Conservation (phyloP, 2,797 vertebrate genomes). For the Gymnoscopelus braueri region DNA sequence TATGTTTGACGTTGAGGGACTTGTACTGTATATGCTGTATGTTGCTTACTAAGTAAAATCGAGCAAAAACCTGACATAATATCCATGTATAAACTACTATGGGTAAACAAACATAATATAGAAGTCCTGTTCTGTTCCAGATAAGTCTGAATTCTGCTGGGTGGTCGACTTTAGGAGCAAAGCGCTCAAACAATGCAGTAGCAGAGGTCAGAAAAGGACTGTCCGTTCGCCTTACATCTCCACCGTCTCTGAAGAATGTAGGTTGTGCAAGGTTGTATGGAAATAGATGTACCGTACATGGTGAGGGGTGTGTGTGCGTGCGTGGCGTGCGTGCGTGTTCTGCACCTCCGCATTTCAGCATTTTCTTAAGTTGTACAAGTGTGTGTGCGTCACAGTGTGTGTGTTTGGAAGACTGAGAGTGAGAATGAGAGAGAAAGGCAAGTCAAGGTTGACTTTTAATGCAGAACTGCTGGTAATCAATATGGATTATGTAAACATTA, state of each 20-base stretch:
- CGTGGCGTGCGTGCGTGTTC: too few relatives aligned
- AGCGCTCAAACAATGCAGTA: too few relatives aligned
- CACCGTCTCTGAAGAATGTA: too few relatives aligned
- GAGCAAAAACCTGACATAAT: neutral
- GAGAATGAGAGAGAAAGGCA: neutral
- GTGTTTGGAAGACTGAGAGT: constrained; percentile 1
- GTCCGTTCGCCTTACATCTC: too few relatives aligned
- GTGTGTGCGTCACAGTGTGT: neutral
- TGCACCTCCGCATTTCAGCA: too few relatives aligned
- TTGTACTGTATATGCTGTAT: neutral
- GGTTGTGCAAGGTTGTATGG: neutral
- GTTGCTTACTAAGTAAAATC: neutral
- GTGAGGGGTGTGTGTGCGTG: neutral
- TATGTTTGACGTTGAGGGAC: constrained; percentile 15
- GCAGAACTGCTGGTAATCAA: constrained; percentile 39
- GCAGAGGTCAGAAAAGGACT: too few relatives aligned
- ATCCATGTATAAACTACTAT: too few relatives aligned
- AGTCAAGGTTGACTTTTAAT: constrained; percentile 39
- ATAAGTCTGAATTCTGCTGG: too few relatives aligned
- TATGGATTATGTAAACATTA: constrained; percentile 39
- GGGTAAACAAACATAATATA: too few relatives aligned
- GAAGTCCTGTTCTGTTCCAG: too few relatives aligned
- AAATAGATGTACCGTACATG: neutral
- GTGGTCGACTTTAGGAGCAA: too few relatives aligned
- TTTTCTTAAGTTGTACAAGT: too few relatives aligned